Evolutionary conservation across 2,888 invertebrate genomes (phyloP), one percentile per base, ranked within the genome.

Genomic region (Sinopyrophorus schimmeli): DNA sequence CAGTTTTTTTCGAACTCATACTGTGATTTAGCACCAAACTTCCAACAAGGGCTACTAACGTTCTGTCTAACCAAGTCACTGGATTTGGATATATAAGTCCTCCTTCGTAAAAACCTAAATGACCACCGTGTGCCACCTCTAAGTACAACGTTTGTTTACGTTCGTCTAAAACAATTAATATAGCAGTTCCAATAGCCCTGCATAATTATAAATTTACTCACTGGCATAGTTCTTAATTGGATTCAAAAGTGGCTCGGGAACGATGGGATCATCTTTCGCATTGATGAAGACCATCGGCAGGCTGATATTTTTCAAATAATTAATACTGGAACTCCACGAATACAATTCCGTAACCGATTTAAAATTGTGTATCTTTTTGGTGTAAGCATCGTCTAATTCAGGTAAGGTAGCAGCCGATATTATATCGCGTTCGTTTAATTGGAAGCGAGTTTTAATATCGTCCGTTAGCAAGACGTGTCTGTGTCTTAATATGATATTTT

Each of bases 31-130:
- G 77, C 9, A 86, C 82, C 17, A 90, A 69, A 1, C 88, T 86
- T 6, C 89, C 89, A 1, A 87, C 83, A 49, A 92, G 76, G 1
- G 91, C 84, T 1, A 93, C 87, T n/a, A 93, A 76, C 0, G 92
- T 84, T 28, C 91, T 83, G 75, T 96, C 95, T 50, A 95, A 75
- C 96, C 96, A 96, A 48, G 93, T 93, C 46, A 93, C 87, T 0
- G 90, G 88, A 68, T 92, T 89, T 0, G 95, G 94, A 71, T 90
- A 87, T 1, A 93, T 68, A 15, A 87, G 74, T 10, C 92, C 92
- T 5, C 93, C 93, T 74, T 96, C 95, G 71, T 93, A 93, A 74
- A 92, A 96, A 11, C 95, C 96, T 56, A 96, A 78, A 74, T 96
- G 96, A 2, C 96, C 96, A 6, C 96, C 96, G 70, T 95, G 94